These are phyloP conservation scores for Parnassius mnemosyne DNA, from an alignment of 2,888 invertebrate species.

Conservation along the genomic window DNA sequence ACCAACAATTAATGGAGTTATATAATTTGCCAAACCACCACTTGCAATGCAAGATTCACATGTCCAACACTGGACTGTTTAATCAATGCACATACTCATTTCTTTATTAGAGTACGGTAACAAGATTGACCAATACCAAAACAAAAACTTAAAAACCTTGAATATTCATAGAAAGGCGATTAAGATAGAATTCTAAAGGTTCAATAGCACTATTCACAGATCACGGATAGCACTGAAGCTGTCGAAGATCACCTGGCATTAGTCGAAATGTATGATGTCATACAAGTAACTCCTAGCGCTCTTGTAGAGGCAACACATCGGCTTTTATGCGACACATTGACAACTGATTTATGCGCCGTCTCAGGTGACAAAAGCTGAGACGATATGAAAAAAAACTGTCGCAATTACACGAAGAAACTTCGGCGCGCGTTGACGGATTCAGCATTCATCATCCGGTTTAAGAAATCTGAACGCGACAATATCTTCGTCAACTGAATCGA, in stretches of 20 bases:
- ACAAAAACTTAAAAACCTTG: too few relatives aligned
- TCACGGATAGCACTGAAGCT: slow-evolving; percentile 42
- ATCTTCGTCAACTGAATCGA: slow-evolving; percentile 46
- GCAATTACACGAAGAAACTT: slow-evolving; percentile 58
- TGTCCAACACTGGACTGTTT: too few relatives aligned
- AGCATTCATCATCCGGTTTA: slow-evolving; percentile 64
- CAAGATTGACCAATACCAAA: too few relatives aligned
- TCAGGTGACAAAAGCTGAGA: slow-evolving; percentile 64
- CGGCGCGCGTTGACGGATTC: slow-evolving; percentile 55
- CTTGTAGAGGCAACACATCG: slow-evolving; percentile 61
- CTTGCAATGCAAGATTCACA: too few relatives aligned
- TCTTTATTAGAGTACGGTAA: too few relatives aligned
- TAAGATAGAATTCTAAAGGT: background rate
- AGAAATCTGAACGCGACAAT: slow-evolving; percentile 53
- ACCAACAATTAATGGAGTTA: too few relatives aligned
- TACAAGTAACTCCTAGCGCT: slow-evolving; percentile 42
- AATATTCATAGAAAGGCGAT: too few relatives aligned
- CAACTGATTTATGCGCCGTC: slow-evolving; percentile 71
- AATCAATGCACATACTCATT: too few relatives aligned
- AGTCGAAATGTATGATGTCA: slow-evolving; percentile 59
- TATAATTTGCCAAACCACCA: too few relatives aligned
- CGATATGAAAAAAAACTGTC: slow-evolving; percentile 54
- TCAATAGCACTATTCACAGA: background rate
- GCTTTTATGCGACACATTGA: slow-evolving; percentile 64
- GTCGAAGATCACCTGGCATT: slow-evolving; percentile 53